Evolutionary conservation across 2,888 invertebrate species (phyloP).

Genomic region (Drosophila koepferae): DNA sequence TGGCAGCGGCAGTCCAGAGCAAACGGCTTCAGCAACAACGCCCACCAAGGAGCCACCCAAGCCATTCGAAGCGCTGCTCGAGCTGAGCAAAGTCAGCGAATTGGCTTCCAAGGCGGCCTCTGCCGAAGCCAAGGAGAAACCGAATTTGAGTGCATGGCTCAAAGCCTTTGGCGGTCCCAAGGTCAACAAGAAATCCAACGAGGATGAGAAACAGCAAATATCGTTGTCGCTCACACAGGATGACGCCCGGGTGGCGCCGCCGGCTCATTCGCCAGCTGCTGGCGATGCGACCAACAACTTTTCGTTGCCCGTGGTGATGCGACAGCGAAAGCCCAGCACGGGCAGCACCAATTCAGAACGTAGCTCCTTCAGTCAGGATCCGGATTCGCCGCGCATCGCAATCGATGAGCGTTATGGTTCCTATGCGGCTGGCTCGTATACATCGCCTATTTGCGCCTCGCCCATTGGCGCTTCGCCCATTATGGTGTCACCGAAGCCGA

Average conservation of each 20-base stretch:
- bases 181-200: constrained; percentile 88
- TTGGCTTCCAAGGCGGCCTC: constrained; percentile 28
- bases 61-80: constrained; percentile 63
- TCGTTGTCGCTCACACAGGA: constrained; percentile 46
- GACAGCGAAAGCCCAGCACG: constrained; percentile 90
- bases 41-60: constrained; percentile 50
- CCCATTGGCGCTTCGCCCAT: constrained; percentile 88
- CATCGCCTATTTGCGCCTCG: constrained; percentile 89
- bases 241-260: constrained; percentile 49
- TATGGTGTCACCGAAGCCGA: constrained; percentile 90
- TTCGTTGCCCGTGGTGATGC: constrained; percentile 83
- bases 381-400: constrained; percentile 89
- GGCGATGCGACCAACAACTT: constrained; percentile 72
- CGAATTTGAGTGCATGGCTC: constrained; percentile 96
- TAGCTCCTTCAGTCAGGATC: constrained; percentile 91
- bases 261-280: constrained; percentile 73
- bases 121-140: constrained; percentile 83
- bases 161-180: constrained; percentile 96
- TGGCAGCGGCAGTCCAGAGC: background rate
- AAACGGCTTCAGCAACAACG: constrained; percentile 2
- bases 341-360: constrained; percentile 92
- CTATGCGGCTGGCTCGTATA: constrained; percentile 90
- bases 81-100: constrained; percentile 67
- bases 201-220: constrained; percentile 85
- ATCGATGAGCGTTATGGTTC: constrained; percentile 87